Evolutionary conservation across 2,888 invertebrate genomes (phyloP), one percentile per base, ranked within the genome.

Genomic region (Drosophila kuntzei): DNA sequence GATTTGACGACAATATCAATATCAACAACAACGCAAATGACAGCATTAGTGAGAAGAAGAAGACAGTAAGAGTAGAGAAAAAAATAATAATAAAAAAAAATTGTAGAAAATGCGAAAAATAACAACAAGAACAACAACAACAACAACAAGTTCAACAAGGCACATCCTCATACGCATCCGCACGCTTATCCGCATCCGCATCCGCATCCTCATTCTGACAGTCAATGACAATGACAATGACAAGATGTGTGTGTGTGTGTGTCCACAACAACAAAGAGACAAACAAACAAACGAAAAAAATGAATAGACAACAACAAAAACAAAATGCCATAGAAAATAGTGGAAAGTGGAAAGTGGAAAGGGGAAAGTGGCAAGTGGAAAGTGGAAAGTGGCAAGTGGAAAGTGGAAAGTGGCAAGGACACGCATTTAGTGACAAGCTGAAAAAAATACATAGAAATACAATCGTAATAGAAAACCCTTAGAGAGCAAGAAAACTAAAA

Each of bases 341-440:
- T 73, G 62, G 68, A 63, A 63, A 49, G 65, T 67, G 32, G 53
- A 53, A 66, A 47, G 69, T 66, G 29, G 46, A 50, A 66, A 60
- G 57, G 69, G 55, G 67, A 62, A 55, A 47, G 69, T 73, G 62
- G 68, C 69, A 63, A 49, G 65, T 67, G 32, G 53, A 53, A 66
- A 47, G 69, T 66, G 29, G 46, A 50, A 66, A 60, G 57, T 73
- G 55, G 67, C 57, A 55, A 47, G 69, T 62, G 22, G 53, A 53
- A 66, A 41, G 59, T 50, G 47, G 60, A 54, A 71, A 73, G 69
- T 68, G 63, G 69, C 73, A 73, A 75, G 74, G 74, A 75, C 75
- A 71, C 75, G 75, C 75, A 75, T 75, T 75, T 68, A 63, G 75
- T 75, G 75, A 71, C 75, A 75, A 71, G 71, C 65, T 65, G 39